Evolutionary conservation across 2,888 invertebrate species (phyloP).

Genomic region (Folsomia candida): DNA sequence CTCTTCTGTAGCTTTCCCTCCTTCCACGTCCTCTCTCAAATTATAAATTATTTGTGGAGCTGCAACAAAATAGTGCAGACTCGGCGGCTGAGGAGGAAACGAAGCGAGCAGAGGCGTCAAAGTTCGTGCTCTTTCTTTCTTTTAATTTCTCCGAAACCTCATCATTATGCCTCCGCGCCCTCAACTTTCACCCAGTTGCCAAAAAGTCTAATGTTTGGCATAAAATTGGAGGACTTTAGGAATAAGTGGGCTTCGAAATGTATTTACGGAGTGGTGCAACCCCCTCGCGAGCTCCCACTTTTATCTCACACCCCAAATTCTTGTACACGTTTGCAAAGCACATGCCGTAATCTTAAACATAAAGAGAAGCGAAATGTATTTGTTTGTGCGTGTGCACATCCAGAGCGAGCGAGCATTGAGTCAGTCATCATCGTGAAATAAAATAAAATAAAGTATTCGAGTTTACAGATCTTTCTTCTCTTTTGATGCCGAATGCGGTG

Average conservation of each 20-base stretch:
- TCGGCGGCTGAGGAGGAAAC: neutral
- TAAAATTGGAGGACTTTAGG: neutral
- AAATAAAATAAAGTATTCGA: conserved; percentile 3
- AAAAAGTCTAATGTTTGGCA: neutral
- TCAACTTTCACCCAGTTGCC: conserved; percentile 1
- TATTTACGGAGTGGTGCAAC: no score
- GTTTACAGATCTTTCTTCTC: neutral
- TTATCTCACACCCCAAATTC: neutral
- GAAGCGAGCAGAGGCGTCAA: conserved; percentile 6
- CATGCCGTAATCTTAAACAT: neutral
- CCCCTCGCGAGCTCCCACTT: no score
- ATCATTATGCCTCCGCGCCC: neutral
- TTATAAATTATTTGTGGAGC: no score
- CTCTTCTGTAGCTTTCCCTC: no score
- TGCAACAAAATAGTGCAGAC: neutral
- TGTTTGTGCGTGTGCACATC: neutral
- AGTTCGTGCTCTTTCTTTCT: conserved; percentile 13
- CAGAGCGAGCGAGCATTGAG: neutral
- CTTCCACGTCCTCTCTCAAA: neutral
- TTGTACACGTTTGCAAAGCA: neutral
- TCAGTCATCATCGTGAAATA: conserved; percentile 3
- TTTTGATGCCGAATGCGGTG: neutral
- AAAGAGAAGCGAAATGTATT: neutral
- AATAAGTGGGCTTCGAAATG: neutral
- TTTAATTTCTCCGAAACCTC: conserved; percentile 11